Evolutionary conservation across 2,888 invertebrate genomes (phyloP).

Genomic region (Chalcis sispes): DNA sequence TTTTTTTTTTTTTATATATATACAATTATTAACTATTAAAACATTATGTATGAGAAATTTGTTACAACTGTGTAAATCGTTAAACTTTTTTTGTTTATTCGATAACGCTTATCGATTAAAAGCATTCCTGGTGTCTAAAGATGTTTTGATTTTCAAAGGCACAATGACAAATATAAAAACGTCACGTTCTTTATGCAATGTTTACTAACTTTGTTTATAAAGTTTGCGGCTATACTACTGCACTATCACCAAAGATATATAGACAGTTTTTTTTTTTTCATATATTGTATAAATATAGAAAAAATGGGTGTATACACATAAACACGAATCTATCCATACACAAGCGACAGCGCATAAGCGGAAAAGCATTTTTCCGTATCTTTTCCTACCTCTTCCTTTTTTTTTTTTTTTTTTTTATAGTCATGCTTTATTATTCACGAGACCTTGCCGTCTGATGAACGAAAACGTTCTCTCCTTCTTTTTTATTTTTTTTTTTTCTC

Average conservation of each 20-base stretch:
- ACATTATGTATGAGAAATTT: no score
- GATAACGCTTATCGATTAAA: no score
- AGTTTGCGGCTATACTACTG: conserved; percentile 8
- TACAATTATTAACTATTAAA: no score
- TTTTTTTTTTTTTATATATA: no score
- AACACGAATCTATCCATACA: no score
- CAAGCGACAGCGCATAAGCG: no score
- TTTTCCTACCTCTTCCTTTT: not conserved
- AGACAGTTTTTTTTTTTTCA: not conserved
- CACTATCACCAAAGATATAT: not conserved
- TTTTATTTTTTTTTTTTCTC: not conserved
- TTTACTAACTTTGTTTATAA: conserved; percentile 1
- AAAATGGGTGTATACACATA: no score
- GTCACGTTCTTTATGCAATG: not conserved
- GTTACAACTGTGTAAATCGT: no score
- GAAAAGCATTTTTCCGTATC: not conserved
- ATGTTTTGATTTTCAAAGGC: not conserved
- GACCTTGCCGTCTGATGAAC: conserved; percentile 10
- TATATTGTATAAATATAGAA: not conserved
- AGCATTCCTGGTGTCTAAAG: no score
- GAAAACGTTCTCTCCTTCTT: not conserved
- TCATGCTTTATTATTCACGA: conserved; percentile 30
- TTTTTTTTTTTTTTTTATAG: not conserved
- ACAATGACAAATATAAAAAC: not conserved
- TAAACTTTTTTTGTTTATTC: no score